phyloP scores from a whole-genome alignment of 2,113 vertebrate species.

The Pygoscelis adeliae region DNA sequence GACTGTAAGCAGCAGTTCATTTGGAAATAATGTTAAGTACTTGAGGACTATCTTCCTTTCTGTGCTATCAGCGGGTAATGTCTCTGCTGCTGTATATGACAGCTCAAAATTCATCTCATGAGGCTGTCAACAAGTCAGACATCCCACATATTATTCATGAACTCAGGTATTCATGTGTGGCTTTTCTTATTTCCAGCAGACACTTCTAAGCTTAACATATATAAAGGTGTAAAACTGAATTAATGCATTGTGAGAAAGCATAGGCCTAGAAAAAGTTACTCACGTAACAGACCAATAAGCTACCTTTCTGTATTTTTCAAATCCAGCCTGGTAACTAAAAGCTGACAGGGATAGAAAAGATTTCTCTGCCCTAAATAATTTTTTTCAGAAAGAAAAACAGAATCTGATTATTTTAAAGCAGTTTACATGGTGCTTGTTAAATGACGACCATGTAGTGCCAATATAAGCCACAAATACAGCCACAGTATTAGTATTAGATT shows the following conservation, averaged over 20 bases:
- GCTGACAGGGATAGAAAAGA: background rate
- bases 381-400: background rate
- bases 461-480: background rate
- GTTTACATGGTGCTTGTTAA: background rate
- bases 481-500: background rate
- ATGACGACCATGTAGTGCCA: background rate
- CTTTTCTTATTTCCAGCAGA: background rate
- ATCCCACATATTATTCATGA: background rate
- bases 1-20: background rate
- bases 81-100: background rate
- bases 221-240: background rate
- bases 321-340: background rate
- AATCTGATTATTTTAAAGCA: background rate
- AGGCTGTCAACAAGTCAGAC: background rate
- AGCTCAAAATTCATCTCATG: background rate
- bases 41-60: background rate
- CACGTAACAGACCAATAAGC: background rate
- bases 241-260: background rate
- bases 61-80: background rate
- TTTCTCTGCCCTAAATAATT: background rate
- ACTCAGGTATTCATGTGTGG: background rate
- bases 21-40: background rate
- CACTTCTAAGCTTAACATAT: background rate
- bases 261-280: background rate
- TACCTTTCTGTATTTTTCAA: background rate